These are phyloP conservation scores for Mamestra brassicae DNA, from an alignment of 2,888 invertebrate genomes.

Conservation along the genomic window DNA sequence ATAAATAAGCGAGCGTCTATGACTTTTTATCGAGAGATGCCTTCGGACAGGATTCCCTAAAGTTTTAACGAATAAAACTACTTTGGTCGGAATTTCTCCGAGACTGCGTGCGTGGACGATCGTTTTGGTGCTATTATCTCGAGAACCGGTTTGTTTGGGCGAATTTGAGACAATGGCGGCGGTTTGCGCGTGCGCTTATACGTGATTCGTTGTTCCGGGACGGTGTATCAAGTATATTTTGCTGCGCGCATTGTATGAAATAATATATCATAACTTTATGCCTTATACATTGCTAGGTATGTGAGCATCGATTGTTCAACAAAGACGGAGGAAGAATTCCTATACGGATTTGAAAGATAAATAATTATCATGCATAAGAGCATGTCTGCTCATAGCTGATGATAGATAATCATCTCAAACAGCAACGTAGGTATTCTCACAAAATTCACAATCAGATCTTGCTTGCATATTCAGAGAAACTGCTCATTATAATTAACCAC, in stretches of 20 bases:
- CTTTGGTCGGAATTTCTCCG: conserved; percentile 65
- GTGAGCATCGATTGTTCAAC: conserved; percentile 42
- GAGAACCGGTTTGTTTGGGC: conserved; percentile 86
- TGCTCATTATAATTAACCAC: conserved; percentile 25
- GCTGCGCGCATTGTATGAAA: conserved; percentile 54
- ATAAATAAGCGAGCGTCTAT: conserved; percentile 64
- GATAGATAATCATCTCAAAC: background rate
- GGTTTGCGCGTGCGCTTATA: conserved; percentile 66
- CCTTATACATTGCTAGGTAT: conserved; percentile 31
- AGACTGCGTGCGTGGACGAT: conserved; percentile 66
- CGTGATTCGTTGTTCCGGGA: conserved; percentile 75
- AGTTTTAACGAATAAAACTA: conserved; percentile 66
- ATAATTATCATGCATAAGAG: conserved; percentile 37
- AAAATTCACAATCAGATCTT: conserved; percentile 1
- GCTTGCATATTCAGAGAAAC: background rate
- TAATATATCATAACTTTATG: conserved; percentile 62
- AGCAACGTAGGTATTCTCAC: background rate
- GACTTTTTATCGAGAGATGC: conserved; percentile 68
- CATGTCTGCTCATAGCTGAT: conserved; percentile 10
- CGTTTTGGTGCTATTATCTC: conserved; percentile 83
- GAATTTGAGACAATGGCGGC: conserved; percentile 87
- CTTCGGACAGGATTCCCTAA: conserved; percentile 63
- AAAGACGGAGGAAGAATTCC: conserved; percentile 28
- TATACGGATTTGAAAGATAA: conserved; percentile 35
- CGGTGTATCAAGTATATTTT: conserved; percentile 71